These are phyloP conservation scores for Choloepus didactylus DNA, from an alignment of 2,797 vertebrate species.

Conservation along the genomic window DNA sequence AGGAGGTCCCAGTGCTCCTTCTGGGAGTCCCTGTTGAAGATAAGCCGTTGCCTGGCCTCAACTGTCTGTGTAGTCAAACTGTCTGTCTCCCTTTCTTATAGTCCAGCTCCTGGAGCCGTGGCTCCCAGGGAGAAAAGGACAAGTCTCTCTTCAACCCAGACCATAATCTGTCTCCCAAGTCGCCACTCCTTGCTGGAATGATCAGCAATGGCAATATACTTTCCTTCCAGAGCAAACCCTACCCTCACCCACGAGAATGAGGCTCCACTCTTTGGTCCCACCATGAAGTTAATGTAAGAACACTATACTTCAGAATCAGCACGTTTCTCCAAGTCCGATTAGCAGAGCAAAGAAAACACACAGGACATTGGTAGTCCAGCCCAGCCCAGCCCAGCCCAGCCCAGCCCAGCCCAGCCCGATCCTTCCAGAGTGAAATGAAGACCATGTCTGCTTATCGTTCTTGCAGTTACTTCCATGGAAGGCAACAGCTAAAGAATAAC, in stretches of 20 bases:
- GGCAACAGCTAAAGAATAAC: background rate
- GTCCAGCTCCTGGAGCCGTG: background rate
- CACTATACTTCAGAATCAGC: background rate
- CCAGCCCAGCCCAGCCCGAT: background rate
- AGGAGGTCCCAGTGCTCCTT: background rate
- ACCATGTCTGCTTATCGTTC: background rate
- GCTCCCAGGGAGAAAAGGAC: background rate
- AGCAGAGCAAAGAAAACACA: background rate
- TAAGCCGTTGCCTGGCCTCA: background rate
- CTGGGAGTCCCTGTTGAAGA: background rate
- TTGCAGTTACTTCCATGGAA: background rate
- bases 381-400: background rate
- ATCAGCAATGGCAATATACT: background rate
- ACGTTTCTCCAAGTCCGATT: background rate
- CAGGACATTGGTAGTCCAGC: background rate
- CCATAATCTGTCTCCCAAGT: background rate
- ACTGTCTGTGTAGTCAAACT: background rate
- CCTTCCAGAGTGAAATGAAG: background rate
- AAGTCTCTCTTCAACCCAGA: background rate
- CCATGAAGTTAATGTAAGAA: background rate
- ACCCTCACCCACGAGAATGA: background rate
- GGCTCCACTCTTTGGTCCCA: background rate
- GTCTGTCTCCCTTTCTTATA: background rate
- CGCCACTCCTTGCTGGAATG: background rate
- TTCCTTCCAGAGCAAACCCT: background rate